Base-by-base conservation (phyloP, 2,888 invertebrate species). In the Drosophila robusta region DNA sequence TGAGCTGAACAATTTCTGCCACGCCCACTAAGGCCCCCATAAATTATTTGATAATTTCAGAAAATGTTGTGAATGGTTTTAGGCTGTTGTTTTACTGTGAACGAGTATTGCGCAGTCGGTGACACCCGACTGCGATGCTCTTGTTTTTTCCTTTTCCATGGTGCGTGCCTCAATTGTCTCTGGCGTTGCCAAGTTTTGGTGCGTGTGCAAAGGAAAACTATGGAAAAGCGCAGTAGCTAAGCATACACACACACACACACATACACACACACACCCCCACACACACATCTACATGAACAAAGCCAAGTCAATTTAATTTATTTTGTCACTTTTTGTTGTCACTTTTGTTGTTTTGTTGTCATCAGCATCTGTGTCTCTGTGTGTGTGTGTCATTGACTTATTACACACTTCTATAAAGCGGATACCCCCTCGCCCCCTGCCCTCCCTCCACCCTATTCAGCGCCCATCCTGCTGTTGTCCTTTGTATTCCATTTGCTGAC, bases 241-340 rank as follows among this genome's bases (percentile, higher is more conserved):
- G 46, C 44, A 41, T 36, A 55, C 64, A 41, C 56, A 16, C 46
- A 18, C 26, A 11, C 18, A 34, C 41, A 18, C 41, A 24, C 42
- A 14, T 14, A 32, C 51, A 39, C 26, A 24, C 54, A n/a, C 42
- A 42, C 18, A n/a, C n/a, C n/a, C n/a, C n/a, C 16, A 22, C 52
- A 29, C 22, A 39, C 46, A 26, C 14, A 42, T 24, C 18, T 11
- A 16, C 12, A 22, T 41, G 57, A 80, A 78, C 76, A 81, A 73
- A 70, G 70, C 74, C 74, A 76, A 86, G 81, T 81, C 68, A 83
- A 83, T 83, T 83, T 87, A 87, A 83, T 87, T 84, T 84, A 87
- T 84, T 84, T 85, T 87, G 80, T 75, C 85, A 85, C 82, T 85
- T 80, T 80, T 80, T 84, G 77, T 77, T 83, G 78, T 82, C 71